phyloP scores from a whole-genome alignment of 2,888 invertebrate genomes.

The Eupeodes luniger region DNA sequence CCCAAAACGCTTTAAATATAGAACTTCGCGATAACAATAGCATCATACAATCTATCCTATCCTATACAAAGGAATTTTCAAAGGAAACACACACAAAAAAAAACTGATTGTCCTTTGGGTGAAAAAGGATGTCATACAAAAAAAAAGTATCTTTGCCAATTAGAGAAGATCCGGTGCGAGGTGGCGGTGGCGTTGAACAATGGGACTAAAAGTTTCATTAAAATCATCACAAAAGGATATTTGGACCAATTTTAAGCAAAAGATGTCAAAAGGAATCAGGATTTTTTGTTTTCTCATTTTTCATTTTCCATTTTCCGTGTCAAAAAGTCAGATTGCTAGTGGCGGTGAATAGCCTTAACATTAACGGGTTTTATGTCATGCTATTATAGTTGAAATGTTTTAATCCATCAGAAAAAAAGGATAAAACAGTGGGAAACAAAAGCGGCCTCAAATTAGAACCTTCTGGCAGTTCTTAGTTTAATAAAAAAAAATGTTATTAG shows the following conservation, averaged over 20 bases:
- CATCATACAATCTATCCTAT: too few relatives aligned
- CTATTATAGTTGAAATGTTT: too few relatives aligned
- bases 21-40: neutral
- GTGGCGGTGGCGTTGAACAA: slow-evolving; percentile 9
- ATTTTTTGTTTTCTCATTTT: neutral
- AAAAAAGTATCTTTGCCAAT: slow-evolving; percentile 53
- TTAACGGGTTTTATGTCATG: too few relatives aligned
- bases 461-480: too few relatives aligned
- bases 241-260: slow-evolving; percentile 5
- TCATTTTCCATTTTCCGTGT: neutral
- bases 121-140: slow-evolving; percentile 1
- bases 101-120: slow-evolving; percentile 3
- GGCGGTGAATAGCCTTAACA: neutral
- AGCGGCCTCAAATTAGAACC: too few relatives aligned
- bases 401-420: too few relatives aligned
- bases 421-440: too few relatives aligned
- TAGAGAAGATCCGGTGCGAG: too few relatives aligned
- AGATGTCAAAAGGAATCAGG: neutral
- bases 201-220: slow-evolving; percentile 46
- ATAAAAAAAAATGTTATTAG: too few relatives aligned
- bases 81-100: neutral
- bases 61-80: neutral
- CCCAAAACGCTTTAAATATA: slow-evolving; percentile 10
- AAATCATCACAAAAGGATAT: slow-evolving; percentile 39
- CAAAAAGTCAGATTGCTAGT: slow-evolving; percentile 25